Evolutionary conservation across 2,888 invertebrate species (phyloP).

Genomic region (Eustalomyia histrio): DNA sequence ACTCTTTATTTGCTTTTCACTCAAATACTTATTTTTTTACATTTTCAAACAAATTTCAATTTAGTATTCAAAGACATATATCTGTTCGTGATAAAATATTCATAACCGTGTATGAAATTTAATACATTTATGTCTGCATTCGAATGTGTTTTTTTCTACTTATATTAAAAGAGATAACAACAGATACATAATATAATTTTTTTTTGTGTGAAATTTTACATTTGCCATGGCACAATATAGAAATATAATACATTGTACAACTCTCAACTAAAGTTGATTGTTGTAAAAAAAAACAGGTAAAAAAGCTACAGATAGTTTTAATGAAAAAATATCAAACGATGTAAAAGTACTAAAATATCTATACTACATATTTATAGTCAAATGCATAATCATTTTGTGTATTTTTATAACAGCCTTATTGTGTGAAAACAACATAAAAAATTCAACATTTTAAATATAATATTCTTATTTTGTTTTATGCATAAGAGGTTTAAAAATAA

Average conservation of each 20-base stretch:
- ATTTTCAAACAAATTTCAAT: not conserved
- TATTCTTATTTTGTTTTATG: too few relatives aligned
- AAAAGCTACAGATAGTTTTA: not conserved
- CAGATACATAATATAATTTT: not conserved
- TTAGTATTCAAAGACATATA: not conserved
- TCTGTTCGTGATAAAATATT: constrained; percentile 14
- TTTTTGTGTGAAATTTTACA: not conserved
- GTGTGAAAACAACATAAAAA: too few relatives aligned
- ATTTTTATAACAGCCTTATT: too few relatives aligned
- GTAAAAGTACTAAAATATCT: too few relatives aligned
- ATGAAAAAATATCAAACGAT: too few relatives aligned
- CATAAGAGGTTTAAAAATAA: too few relatives aligned
- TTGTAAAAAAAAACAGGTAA: not conserved
- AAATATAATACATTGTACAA: too few relatives aligned
- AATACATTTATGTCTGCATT: constrained; percentile 19
- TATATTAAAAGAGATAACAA: not conserved
- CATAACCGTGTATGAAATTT: constrained; percentile 26
- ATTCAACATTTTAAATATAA: too few relatives aligned
- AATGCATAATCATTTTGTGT: too few relatives aligned
- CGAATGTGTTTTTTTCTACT: not conserved
- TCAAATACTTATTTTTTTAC: not conserved
- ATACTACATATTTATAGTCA: too few relatives aligned
- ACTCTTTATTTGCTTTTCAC: not conserved
- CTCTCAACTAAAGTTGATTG: too few relatives aligned
- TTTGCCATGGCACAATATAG: too few relatives aligned